Evolutionary conservation across 1,140 invertebrate species (phyloP).

Genomic region (Lordiphosa collinella): DNA sequence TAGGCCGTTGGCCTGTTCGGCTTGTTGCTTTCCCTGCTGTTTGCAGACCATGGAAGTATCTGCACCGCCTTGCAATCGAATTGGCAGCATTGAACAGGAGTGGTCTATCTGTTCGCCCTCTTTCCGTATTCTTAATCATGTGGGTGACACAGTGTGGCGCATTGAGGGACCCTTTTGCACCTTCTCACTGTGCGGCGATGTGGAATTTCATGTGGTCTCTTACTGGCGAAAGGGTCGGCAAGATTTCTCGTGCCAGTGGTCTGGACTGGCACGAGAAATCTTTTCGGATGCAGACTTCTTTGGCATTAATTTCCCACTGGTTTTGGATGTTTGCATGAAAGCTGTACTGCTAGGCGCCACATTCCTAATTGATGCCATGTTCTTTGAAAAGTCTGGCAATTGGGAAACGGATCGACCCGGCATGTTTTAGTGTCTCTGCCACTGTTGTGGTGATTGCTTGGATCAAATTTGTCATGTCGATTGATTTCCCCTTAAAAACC

Average conservation of each 20-base stretch:
- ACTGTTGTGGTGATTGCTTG: conserved; percentile 9
- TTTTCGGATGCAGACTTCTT: conserved; percentile 90
- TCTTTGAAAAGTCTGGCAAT: conserved; percentile 83
- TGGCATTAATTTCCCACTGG: conserved; percentile 88
- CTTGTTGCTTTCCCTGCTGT: conserved; percentile 91
- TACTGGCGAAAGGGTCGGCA: conserved; percentile 85
- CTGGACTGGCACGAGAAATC: conserved; percentile 84
- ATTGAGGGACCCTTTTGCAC: conserved; percentile 93
- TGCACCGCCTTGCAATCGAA: conserved; percentile 85
- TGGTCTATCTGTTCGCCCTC: conserved; percentile 90
- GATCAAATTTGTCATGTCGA: background rate
- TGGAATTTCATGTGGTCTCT: conserved; percentile 86
- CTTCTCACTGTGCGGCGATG: conserved; percentile 89
- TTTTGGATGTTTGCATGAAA: conserved; percentile 91
- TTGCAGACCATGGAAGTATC: conserved; percentile 90
- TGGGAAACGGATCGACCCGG: conserved; percentile 66
- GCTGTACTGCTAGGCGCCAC: conserved; percentile 88
- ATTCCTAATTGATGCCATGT: conserved; percentile 88
- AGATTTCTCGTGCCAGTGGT: conserved; percentile 90
- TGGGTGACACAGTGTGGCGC: conserved; percentile 87
- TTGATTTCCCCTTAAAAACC: background rate
- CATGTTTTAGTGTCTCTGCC: conserved; percentile 48
- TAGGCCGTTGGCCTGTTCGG: conserved; percentile 87
- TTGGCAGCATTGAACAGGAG: conserved; percentile 91
- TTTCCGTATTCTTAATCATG: conserved; percentile 89